phyloP scores from a whole-genome alignment of 2,797 vertebrate species.

The Alca torda region DNA sequence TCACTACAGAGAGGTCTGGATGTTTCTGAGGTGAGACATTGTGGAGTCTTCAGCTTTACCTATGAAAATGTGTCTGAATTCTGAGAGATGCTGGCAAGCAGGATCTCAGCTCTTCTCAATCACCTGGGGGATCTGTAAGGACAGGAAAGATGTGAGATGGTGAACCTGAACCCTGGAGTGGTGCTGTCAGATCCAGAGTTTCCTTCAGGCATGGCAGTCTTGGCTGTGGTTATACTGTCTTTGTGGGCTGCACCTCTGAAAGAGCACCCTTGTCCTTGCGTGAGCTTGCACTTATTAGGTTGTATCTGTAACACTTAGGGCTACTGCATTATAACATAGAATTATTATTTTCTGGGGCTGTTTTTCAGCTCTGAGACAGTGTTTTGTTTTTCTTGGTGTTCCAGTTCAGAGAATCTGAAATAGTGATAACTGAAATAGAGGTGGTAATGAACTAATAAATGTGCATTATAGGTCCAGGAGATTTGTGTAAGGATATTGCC shows the following conservation, averaged over 20 bases:
- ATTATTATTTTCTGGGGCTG: neutral
- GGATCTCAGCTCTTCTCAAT: neutral
- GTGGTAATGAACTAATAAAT: neutral
- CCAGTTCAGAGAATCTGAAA: neutral
- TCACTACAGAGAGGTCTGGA: neutral
- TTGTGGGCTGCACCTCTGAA: neutral
- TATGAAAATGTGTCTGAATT: neutral
- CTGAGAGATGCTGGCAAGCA: neutral
- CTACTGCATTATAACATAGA: neutral
- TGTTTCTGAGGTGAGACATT: neutral
- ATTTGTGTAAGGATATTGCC: neutral
- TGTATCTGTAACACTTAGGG: neutral
- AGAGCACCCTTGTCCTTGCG: neutral
- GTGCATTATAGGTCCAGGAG: neutral
- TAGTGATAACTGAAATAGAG: neutral
- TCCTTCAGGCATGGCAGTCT: neutral
- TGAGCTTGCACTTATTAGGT: neutral
- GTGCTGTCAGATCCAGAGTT: neutral
- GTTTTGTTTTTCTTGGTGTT: neutral
- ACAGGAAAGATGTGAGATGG: neutral
- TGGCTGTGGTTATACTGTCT: neutral
- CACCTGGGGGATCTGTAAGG: neutral
- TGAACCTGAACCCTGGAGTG: neutral
- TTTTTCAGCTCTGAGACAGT: neutral
- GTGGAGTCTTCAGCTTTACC: neutral